A percentile compares a stretch with the other conserved stretches of the same genome.
Evolutionary conservation across 2,888 invertebrate species (phyloP).

Genomic region (Mongoloraphidia duomilia): DNA sequence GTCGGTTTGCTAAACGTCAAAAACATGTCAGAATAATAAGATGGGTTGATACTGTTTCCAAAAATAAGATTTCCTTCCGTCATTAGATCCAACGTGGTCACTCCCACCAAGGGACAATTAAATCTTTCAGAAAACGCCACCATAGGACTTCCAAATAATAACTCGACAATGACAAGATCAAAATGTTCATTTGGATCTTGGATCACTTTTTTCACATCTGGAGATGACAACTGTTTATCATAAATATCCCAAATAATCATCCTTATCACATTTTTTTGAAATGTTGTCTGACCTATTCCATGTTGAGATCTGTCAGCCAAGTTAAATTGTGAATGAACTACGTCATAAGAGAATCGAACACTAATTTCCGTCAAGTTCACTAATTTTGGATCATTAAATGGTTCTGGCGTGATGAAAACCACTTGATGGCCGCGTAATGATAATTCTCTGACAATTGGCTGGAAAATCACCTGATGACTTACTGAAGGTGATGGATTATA

Average conservation of each 20-base stretch:
- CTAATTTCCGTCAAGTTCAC: too few relatives aligned
- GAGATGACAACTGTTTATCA: slow-evolving; percentile 8
- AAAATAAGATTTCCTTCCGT: slow-evolving; percentile 4
- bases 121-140: slow-evolving; percentile 17
- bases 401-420: slow-evolving; percentile 28
- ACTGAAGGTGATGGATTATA: slow-evolving; percentile 29
- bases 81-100: slow-evolving; percentile 7
- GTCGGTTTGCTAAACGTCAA: background rate
- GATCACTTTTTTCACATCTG: slow-evolving; percentile 8
- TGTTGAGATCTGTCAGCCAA: too few relatives aligned
- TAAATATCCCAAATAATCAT: too few relatives aligned
- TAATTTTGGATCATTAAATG: too few relatives aligned
- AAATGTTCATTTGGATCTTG: slow-evolving; percentile 14
- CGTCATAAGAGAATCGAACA: too few relatives aligned
- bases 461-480: slow-evolving; percentile 33
- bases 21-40: slow-evolving; percentile 8
- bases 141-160: slow-evolving; percentile 9
- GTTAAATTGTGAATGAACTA: too few relatives aligned
- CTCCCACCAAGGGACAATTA: slow-evolving; percentile 18
- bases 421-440: slow-evolving; percentile 32
- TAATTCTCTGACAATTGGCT: slow-evolving; percentile 27
- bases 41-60: slow-evolving; percentile 15
- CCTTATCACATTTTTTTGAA: too few relatives aligned
- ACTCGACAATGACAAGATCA: slow-evolving; percentile 20
- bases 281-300: too few relatives aligned